Conservation (phyloP, 2,113 vertebrate species). For the Urocynchramus pylzowi region DNA sequence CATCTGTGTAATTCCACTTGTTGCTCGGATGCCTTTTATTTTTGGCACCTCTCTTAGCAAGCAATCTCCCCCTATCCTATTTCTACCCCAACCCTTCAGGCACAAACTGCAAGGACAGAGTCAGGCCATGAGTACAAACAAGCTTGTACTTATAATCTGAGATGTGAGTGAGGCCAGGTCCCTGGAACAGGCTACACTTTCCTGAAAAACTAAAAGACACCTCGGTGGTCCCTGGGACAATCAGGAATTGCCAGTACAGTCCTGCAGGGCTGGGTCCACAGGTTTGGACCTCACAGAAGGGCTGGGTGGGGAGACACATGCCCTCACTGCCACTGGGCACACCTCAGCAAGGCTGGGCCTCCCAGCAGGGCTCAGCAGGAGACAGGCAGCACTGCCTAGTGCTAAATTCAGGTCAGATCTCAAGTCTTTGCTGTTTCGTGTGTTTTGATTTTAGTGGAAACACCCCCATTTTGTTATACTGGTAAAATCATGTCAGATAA, state of each 20-base stretch:
- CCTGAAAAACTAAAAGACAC: not conserved
- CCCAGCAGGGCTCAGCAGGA: not conserved
- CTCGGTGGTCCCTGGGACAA: fast-evolving
- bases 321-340: fast-evolving
- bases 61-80: conserved; percentile 29
- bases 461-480: not conserved
- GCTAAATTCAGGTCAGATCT: not conserved
- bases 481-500: not conserved
- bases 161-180: not conserved
- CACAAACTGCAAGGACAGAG: not conserved
- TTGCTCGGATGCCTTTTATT: conserved; percentile 18
- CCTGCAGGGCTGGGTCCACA: not conserved
- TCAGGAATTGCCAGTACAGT: not conserved
- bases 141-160: not conserved
- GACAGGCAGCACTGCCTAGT: not conserved
- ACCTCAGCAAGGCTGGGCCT: fast-evolving
- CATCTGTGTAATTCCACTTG: not conserved
- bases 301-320: fast-evolving
- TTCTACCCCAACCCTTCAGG: not conserved
- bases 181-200: not conserved
- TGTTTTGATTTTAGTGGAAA: not conserved
- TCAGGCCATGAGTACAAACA: not conserved
- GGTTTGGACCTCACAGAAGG: not conserved
- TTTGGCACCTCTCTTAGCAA: conserved; percentile 31
- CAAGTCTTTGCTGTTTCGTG: not conserved